Evolutionary conservation across 1,140 invertebrate genomes (phyloP).

Genomic region (Cotesia chilonis): DNA sequence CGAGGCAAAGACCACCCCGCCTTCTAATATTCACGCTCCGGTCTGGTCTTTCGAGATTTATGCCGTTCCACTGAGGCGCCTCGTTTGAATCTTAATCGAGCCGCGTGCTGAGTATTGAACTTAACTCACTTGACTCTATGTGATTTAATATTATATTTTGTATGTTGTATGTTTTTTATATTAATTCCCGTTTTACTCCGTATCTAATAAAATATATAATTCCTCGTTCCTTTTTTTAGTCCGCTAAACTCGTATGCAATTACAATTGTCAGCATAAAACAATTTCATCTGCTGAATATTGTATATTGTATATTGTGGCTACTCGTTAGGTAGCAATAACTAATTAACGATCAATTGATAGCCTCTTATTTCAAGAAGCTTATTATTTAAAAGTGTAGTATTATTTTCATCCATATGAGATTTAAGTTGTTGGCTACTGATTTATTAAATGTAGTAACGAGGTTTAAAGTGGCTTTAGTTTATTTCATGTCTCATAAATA

Average conservation of each 20-base stretch:
- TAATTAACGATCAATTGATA: slow-evolving; percentile 42
- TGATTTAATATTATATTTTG: slow-evolving; percentile 17
- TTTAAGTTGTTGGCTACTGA: no score
- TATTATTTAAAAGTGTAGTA: background rate
- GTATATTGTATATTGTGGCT: slow-evolving; percentile 7
- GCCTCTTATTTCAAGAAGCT: background rate
- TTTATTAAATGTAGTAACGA: no score
- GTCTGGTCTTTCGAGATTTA: slow-evolving; percentile 32
- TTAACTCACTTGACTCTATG: slow-evolving; percentile 32
- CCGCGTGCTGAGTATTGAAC: slow-evolving; percentile 10
- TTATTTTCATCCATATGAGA: background rate
- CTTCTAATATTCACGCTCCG: slow-evolving; percentile 31
- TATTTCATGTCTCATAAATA: no score
- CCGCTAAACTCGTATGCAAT: no score
- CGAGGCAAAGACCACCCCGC: slow-evolving; percentile 32
- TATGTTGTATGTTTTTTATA: no score
- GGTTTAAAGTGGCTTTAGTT: no score
- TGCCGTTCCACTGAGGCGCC: slow-evolving; percentile 31
- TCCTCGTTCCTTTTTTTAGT: background rate
- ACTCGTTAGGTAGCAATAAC: slow-evolving; percentile 36
- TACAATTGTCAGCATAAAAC: background rate
- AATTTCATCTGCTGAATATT: background rate
- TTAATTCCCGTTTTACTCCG: no score
- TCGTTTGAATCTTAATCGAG: slow-evolving; percentile 46
- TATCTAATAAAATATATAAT: no score